Conservation (phyloP, 2,797 vertebrate species). For the Spizella passerina region DNA sequence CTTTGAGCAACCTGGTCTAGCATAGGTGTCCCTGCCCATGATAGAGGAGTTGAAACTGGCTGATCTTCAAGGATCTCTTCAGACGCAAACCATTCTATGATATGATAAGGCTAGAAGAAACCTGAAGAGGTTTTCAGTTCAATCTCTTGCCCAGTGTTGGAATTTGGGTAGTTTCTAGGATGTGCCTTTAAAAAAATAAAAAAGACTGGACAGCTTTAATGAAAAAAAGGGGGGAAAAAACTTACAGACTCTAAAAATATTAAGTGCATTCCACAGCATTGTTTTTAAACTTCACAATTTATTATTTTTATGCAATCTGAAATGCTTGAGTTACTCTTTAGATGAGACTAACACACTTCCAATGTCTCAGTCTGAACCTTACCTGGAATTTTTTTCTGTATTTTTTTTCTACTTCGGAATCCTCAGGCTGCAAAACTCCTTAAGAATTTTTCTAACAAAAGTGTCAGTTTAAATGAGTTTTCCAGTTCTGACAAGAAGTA, state of each 20-base stretch:
- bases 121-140: not conserved
- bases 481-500: not conserved
- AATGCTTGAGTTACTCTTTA: not conserved
- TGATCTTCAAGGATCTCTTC: not conserved
- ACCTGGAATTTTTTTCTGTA: not conserved
- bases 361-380: not conserved
- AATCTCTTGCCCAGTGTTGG: not conserved
- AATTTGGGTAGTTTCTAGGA: not conserved
- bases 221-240: not conserved
- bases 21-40: not conserved
- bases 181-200: accelerated
- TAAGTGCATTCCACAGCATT: not conserved
- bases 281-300: not conserved
- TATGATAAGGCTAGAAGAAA: not conserved
- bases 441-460: not conserved
- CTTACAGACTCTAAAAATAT: not conserved
- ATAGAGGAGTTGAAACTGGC: not conserved
- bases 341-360: not conserved
- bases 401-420: not conserved
- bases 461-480: not conserved
- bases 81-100: not conserved
- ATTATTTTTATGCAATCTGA: not conserved
- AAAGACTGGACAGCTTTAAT: not conserved
- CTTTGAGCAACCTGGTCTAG: not conserved
- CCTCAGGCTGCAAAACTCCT: not conserved